Conservation (phyloP, 1,140 invertebrate species). For the Adoxophyes honmai region DNA sequence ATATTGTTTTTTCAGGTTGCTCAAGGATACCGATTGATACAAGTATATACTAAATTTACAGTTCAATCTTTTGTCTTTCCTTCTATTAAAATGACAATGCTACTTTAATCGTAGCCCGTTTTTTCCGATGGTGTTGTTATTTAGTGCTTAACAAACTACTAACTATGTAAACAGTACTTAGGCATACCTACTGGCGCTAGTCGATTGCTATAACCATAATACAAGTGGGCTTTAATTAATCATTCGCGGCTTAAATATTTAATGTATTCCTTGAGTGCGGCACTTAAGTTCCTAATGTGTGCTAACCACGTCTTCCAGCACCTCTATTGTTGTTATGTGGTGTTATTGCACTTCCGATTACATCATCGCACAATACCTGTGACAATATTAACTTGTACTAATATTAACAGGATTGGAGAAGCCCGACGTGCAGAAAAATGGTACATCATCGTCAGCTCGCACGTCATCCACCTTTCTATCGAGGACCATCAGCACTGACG, state of each 20-base stretch:
- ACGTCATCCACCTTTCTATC: slow-evolving; percentile 68
- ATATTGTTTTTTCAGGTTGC: slow-evolving; percentile 63
- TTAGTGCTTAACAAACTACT: background rate
- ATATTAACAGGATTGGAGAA: slow-evolving; percentile 64
- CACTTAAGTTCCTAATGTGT: slow-evolving; percentile 20
- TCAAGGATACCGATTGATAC: slow-evolving; percentile 54
- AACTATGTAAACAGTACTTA: background rate
- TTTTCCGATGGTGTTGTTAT: too few species aligned
- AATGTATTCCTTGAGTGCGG: slow-evolving; percentile 20
- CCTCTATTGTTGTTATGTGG: background rate
- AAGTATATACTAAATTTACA: slow-evolving; percentile 61
- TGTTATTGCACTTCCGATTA: background rate
- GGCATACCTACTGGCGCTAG: too few species aligned
- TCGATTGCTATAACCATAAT: too few species aligned
- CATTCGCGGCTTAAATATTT: background rate
- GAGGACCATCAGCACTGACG: slow-evolving; percentile 63
- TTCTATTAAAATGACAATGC: slow-evolving; percentile 37
- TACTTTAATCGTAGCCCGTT: slow-evolving; percentile 28
- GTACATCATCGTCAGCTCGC: slow-evolving; percentile 47
- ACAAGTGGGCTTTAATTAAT: too few species aligned
- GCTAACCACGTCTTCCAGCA: slow-evolving; percentile 21
- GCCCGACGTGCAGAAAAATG: slow-evolving; percentile 56
- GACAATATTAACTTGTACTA: slow-evolving; percentile 22
- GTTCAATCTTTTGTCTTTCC: background rate
- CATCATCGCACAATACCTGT: background rate